Base-by-base conservation (phyloP, 2,113 vertebrate species). In the Hippocampus comes region DNA sequence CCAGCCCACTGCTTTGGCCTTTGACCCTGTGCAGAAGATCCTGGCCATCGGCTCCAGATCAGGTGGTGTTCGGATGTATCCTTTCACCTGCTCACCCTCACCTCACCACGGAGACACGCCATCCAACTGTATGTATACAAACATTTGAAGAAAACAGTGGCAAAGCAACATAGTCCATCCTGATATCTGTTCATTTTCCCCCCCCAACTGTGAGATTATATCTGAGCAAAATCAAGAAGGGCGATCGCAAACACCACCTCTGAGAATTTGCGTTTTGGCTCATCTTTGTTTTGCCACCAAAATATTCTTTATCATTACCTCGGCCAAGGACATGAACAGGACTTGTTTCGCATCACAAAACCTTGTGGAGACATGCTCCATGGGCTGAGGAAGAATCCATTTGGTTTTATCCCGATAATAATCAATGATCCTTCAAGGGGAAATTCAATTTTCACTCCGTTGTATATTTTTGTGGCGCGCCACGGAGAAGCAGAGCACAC, bases 21-120 rank as follows among this genome's bases (percentile, higher is more conserved):
- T 96, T 84, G 97, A 99, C 89, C 96, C 97, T 1, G 96, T 99
- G 86, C 97, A 99, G 93, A 99, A 97, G 93, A 94, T 99, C 68
- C 89, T 99, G 90, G 97, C 97, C 67, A 93, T 99, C 64, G 97
- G 97, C 70, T 95, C 96, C 34, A 94, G 96, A 88, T 93, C 94
- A 76, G 97, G 97, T 86, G 96, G 94, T 67, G 92, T 99, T 81
- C 92, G 97, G 86, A 95, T 99, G 97, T 99, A 99, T 99, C 97
- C 97, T 99, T 98, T 69, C 57, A 55, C 65, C 20, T 56, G 9
- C 56, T 43, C 51, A 2, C 43, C 34, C 38, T 41, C 63, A n/a
- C 46, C 67, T 57, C 53, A 2, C 3, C 20, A 51, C 61, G 34
- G 63, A 61, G 65, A 78, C 25, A 73, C 53, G 59, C 68, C 15